Base-by-base conservation (phyloP, 1,140 invertebrate species). In the Bombus consobrinus region DNA sequence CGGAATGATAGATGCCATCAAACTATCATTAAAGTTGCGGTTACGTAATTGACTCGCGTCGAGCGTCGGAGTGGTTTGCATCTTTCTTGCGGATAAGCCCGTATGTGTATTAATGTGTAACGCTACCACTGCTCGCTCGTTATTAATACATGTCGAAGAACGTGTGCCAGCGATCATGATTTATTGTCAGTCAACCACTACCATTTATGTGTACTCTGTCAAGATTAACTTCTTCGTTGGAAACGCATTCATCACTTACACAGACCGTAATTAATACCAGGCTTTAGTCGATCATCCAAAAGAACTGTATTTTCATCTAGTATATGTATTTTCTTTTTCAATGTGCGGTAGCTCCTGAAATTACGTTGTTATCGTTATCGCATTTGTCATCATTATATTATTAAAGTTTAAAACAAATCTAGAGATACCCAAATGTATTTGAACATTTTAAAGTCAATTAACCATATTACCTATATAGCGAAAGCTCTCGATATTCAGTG, bases 1-100 rank as follows among this genome's bases (percentile, higher is more conserved):
- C 89, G 66, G 85, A 91, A 89, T 88, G 88, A 88, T 91, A 90
- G 85, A 88, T 89, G 77, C 75, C 74, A 87, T 86, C 83, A 59
- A 74, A 83, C 79, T 86, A 88, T 88, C 88, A 89, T 91, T 90
- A 89, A 68, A 79, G 73, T 13, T 8, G 68, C 28, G 83, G 34
- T 90, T 90, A 62, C 43, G 89, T 77, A 90, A 90, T 82, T 79
- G 80, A 64, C 62, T 79, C 66, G 77, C 25, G 34, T 75, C 12
- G 32, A 37, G 57, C 77, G 43, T 39, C 41, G 53, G 22, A 37
- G 4, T 37, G 43, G n/a, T 69, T 77, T 69, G 73, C 81, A 83
- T 83, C 81, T 68, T 83, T 66, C 41, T 75, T 43, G 41, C 39
- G 59, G 28, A 34, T 53, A 53, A 25, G 4, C 22, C 25, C 1